Evolutionary conservation across 2,888 invertebrate genomes (phyloP).

Genomic region (Pandemis cinnamomeana): DNA sequence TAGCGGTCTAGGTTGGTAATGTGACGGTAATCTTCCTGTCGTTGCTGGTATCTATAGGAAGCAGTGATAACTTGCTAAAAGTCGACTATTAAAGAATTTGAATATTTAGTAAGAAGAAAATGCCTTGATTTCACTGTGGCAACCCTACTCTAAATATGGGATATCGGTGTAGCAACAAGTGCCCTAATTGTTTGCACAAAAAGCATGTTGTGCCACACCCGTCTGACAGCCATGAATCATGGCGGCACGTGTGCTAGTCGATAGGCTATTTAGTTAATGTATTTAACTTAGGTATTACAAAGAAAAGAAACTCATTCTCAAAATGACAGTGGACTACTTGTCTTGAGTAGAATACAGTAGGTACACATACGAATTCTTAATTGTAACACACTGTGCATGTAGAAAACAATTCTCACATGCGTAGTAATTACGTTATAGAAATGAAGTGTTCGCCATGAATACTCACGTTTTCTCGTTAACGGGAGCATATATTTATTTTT

Average conservation of each 20-base stretch:
- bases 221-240: conserved; percentile 34
- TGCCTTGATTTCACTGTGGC: background rate
- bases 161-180: conserved; percentile 41
- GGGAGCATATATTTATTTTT: background rate
- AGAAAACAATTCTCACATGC: too few relatives aligned
- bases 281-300: background rate
- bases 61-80: too few relatives aligned
- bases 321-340: too few relatives aligned
- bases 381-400: background rate
- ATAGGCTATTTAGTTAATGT: conserved; percentile 20
- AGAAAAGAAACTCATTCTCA: background rate
- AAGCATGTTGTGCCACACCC: conserved; percentile 36
- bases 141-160: conserved; percentile 38
- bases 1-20: too few relatives aligned
- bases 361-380: background rate
- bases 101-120: background rate
- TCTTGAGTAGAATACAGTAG: too few relatives aligned
- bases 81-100: too few relatives aligned
- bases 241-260: conserved; percentile 22
- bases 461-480: background rate
- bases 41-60: too few relatives aligned
- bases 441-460: background rate
- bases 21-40: too few relatives aligned
- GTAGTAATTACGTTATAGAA: background rate
- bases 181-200: conserved; percentile 41